Percentiles rank a stretch among this genome's conserved stretches.
phyloP scores from a whole-genome alignment of 1,140 invertebrate species.

The Cylas formicarius region DNA sequence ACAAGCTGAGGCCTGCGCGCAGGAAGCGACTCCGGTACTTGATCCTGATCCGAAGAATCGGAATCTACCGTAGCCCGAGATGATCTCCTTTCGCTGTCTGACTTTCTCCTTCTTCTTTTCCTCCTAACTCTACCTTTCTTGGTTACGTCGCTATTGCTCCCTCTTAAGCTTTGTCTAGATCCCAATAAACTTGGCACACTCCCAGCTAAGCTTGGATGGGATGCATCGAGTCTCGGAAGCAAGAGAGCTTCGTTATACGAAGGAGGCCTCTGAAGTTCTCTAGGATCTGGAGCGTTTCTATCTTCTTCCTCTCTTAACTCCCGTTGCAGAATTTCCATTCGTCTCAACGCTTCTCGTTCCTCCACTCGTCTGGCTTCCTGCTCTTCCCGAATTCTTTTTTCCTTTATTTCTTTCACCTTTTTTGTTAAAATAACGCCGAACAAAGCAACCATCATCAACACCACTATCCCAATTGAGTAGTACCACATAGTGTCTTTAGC shows the following conservation, averaged over 20 bases:
- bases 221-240: constrained; percentile 56
- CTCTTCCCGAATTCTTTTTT: constrained; percentile 39
- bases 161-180: constrained; percentile 25
- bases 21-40: constrained; percentile 3
- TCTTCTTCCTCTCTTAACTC: constrained; percentile 42
- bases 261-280: constrained; percentile 58
- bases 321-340: constrained; percentile 55
- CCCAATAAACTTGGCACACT: constrained; percentile 43
- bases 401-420: constrained; percentile 45
- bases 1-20: not conserved
- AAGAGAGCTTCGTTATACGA: constrained; percentile 66
- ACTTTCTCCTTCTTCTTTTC: constrained; percentile 39
- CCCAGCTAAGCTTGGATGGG: constrained; percentile 51
- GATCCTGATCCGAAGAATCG: constrained; percentile 21
- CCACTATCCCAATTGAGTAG: constrained; percentile 50
- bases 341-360: constrained; percentile 46
- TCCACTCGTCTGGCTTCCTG: constrained; percentile 38
- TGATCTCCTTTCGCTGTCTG: constrained; percentile 24
- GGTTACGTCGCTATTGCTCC: constrained; percentile 41
- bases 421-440: constrained; percentile 47
- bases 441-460: constrained; percentile 44
- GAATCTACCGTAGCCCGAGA: constrained; percentile 25
- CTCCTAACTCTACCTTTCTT: constrained; percentile 39
- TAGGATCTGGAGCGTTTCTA: constrained; percentile 51
- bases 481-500: constrained; percentile 52